Conservation (phyloP, 2,888 invertebrate genomes). For the Desoria tigrina region DNA sequence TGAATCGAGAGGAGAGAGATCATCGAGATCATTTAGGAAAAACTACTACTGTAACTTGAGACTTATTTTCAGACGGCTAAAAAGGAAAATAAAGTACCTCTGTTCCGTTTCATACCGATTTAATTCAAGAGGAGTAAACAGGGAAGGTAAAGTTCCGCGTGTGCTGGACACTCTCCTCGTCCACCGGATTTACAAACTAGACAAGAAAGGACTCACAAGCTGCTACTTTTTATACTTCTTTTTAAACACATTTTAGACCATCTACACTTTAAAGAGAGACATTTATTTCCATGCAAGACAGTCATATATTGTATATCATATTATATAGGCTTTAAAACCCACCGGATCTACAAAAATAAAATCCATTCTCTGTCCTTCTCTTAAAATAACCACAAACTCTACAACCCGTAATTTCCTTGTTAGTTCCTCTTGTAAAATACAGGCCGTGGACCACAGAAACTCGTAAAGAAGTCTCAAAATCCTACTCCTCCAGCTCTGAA, state of each 20-base stretch:
- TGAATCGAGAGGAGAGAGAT: slow-evolving; percentile 27
- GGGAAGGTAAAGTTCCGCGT: slow-evolving; percentile 4
- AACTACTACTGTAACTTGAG: slow-evolving; percentile 26
- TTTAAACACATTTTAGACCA: too few species aligned
- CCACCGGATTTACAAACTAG: slow-evolving; percentile 18
- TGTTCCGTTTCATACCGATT: slow-evolving; percentile 19
- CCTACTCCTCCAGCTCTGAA: too few species aligned
- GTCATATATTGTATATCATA: too few species aligned
- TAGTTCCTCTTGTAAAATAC: slow-evolving; percentile 10
- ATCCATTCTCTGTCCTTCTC: too few species aligned
- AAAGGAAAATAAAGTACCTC: slow-evolving; percentile 12
- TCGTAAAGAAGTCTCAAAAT: too few species aligned
- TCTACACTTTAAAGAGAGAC: too few species aligned
- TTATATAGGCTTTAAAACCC: too few species aligned
- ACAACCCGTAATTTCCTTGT: slow-evolving; percentile 37
- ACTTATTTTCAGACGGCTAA: slow-evolving; percentile 30
- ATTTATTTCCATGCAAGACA: too few species aligned
- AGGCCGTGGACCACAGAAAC: too few species aligned
- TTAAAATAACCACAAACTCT: slow-evolving; percentile 10
- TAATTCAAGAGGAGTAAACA: slow-evolving; percentile 15
- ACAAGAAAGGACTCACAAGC: too few species aligned
- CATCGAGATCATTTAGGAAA: slow-evolving; percentile 7
- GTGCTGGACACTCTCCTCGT: slow-evolving; percentile 8
- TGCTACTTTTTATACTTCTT: too few species aligned
- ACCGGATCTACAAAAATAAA: too few species aligned